Base-by-base conservation (phyloP, 1,140 invertebrate genomes). In the Coenobita brevimanus region DNA sequence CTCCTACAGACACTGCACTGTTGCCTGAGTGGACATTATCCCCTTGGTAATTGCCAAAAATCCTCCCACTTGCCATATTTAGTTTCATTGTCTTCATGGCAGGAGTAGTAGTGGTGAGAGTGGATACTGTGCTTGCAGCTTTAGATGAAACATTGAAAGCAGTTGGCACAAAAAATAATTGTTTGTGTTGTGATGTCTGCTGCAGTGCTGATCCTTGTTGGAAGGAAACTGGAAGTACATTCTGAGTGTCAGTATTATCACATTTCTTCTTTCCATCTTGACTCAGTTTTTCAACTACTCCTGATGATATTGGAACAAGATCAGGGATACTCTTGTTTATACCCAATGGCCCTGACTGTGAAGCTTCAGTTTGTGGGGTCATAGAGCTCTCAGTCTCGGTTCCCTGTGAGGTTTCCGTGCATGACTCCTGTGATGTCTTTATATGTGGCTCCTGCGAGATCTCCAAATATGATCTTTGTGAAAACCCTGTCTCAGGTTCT, bases 1-100 rank as follows among this genome's bases (percentile, higher is more conserved):
- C 24, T 41, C 33, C 69, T 43, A 43, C 21, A 3, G 73, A 24
- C 13, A 24, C 13, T 50, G 24, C 6, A 76, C 17, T 8, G 24
- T n/a, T 38, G 41, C 41, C 3, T 3, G n/a, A 13, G 36, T 38
- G 13, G 24, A 24, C 13, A 71, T 2, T 24, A 21, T 78, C 62
- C 64, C 13, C 69, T 41, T 46, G 24, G 27, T 10, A 54, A 24
- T 87, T 57, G 1, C 84, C 84, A 87, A 87, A 87, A 21, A 87
- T 50, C n/a, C 54, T 62, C n/a, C 46, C 41, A 80, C 84, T 87
- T 17, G 75, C 30, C 43, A 50, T 24, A 87, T 87, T 87, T 38
- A 87, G 33, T 73, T 54, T 87, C n/a, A 87, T 79, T n/a, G 76
- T 71, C 54, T 62, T 87, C 76, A 87, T 87, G n/a, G 62, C 81